Percentiles rank a stretch among this genome's conserved stretches.
These are phyloP conservation scores for Lepidothrix coronata DNA, from an alignment of 2,113 vertebrate species.

Conservation along the genomic window DNA sequence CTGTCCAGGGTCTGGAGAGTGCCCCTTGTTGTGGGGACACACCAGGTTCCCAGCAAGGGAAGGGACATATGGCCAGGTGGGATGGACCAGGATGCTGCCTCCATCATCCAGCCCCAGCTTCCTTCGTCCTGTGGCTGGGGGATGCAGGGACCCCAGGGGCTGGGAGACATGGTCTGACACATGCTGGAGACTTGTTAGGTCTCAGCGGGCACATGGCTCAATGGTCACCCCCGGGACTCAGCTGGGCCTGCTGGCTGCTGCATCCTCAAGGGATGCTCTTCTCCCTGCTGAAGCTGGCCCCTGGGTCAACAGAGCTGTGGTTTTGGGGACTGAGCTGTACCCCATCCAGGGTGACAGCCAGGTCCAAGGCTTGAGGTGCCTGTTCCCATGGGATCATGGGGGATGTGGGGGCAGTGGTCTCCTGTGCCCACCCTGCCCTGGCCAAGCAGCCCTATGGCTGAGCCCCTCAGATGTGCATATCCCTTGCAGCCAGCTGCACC, in stretches of 20 bases:
- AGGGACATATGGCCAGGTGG: fast-evolving
- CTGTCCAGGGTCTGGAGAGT: fast-evolving
- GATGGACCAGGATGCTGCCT: not conserved
- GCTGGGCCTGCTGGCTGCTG: not conserved
- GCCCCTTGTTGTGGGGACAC: fast-evolving
- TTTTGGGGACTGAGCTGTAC: not conserved
- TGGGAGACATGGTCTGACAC: not conserved
- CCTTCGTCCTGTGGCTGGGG: fast-evolving
- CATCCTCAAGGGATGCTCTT: not conserved
- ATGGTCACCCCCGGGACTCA: fast-evolving
- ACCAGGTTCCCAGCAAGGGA: not conserved
- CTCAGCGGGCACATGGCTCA: fast-evolving
- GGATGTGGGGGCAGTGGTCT: fast-evolving
- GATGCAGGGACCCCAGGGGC: not conserved
- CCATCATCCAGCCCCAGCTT: fast-evolving
- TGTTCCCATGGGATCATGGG: not conserved
- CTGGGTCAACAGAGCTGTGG: fast-evolving
- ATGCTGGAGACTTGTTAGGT: fast-evolving
- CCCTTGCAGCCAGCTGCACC: not conserved
- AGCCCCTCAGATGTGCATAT: not conserved
- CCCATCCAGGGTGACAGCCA: not conserved
- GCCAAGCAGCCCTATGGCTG: not conserved
- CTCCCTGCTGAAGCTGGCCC: not conserved
- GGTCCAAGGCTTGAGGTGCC: not conserved
- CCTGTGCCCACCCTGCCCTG: not conserved